Percentiles rank a stretch among this genome's conserved stretches.
Conservation (phyloP, 2,797 vertebrate species). For the Varecia variegata region DNA sequence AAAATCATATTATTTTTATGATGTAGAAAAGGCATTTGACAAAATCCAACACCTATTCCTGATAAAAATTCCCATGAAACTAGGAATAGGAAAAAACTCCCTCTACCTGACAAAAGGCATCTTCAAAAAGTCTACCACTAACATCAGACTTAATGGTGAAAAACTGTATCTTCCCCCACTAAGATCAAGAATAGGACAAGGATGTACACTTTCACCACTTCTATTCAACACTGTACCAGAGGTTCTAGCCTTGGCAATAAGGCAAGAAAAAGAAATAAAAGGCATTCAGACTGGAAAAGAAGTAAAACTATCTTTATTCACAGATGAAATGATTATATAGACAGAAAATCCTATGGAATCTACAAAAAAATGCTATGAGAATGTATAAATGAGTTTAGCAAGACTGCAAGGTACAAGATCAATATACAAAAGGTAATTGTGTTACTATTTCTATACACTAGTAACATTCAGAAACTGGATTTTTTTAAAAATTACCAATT, state of each 20-base stretch:
- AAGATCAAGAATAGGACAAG: background rate
- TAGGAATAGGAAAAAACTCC: background rate
- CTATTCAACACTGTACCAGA: background rate
- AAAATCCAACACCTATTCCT: background rate
- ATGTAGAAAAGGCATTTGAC: background rate
- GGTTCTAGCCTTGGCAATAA: background rate
- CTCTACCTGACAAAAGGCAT: background rate
- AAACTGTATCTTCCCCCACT: background rate
- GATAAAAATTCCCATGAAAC: slow-evolving; percentile 7
- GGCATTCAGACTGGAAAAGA: background rate
- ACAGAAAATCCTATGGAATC: background rate
- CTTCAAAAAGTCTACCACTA: background rate
- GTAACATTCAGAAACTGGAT: background rate
- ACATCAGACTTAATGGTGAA: background rate
- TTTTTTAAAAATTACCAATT: background rate
- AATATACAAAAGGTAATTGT: background rate
- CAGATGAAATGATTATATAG: background rate
- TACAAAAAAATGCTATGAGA: background rate
- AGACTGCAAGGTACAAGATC: background rate
- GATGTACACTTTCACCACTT: background rate
- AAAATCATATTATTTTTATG: background rate
- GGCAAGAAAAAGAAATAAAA: slow-evolving; percentile 23
- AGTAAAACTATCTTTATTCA: background rate
- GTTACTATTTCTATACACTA: background rate
- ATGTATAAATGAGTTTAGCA: background rate